phyloP scores from a whole-genome alignment of 1,140 invertebrate species.

The Sweltsa coloradensis region DNA sequence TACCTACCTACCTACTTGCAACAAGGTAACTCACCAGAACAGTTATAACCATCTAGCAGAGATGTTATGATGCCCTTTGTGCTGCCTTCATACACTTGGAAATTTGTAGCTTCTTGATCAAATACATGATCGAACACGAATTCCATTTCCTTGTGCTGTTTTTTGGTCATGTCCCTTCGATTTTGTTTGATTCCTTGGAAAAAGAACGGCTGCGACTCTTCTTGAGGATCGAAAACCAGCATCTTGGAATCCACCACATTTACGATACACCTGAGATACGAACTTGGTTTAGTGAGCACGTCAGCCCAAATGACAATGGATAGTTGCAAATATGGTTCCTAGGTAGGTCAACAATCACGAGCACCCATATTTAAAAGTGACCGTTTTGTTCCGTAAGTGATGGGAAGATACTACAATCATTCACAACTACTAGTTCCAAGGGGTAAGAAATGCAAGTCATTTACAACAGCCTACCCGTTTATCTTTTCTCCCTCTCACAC shows the following conservation, averaged over 20 bases:
- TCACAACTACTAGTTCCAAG: too few relatives aligned
- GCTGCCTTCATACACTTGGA: conserved; percentile 63
- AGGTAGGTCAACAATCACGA: too few relatives aligned
- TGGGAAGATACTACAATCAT: too few relatives aligned
- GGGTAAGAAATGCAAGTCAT: too few relatives aligned
- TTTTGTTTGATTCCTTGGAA: conserved; percentile 68
- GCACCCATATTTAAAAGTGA: too few relatives aligned
- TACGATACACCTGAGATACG: conserved; percentile 43
- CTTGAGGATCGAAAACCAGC: conserved; percentile 82
- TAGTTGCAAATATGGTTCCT: too few relatives aligned
- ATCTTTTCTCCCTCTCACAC: too few relatives aligned
- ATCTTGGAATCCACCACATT: conserved; percentile 63
- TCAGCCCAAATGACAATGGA: too few relatives aligned
- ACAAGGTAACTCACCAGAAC: conserved; percentile 57
- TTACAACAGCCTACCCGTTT: too few relatives aligned
- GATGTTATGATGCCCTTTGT: conserved; percentile 61
- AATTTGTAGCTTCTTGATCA: conserved; percentile 45
- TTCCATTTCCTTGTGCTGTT: conserved; percentile 70
- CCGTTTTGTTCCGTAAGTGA: too few relatives aligned
- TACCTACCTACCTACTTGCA: too few relatives aligned
- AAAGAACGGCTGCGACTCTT: conserved; percentile 67
- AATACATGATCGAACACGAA: conserved; percentile 85
- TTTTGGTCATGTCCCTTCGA: conserved; percentile 65
- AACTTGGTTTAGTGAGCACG: too few relatives aligned
- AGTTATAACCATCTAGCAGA: conserved; percentile 77